Percentiles rank a stretch among this genome's conserved stretches.
Evolutionary conservation across 2,888 invertebrate genomes (phyloP).

Genomic region (Athalia rosae): DNA sequence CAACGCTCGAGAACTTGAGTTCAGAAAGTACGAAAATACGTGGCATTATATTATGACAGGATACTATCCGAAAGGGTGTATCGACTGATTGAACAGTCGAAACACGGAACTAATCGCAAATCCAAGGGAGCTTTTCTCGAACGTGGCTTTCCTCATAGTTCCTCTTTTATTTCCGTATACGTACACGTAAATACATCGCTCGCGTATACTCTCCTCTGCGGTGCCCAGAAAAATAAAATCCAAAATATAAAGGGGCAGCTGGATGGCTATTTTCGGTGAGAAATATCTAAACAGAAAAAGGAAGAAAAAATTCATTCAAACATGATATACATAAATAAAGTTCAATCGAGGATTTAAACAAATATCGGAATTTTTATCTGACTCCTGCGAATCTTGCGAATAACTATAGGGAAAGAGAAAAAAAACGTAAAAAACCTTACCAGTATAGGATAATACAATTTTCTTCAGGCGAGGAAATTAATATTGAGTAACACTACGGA

Average conservation of each 20-base stretch:
- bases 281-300: not conserved
- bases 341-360: not conserved
- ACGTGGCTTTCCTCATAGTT: not conserved
- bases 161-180: not conserved
- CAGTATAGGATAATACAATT: not conserved
- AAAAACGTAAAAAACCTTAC: not conserved
- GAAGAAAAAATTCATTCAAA: not conserved
- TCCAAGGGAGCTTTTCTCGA: slow-evolving; percentile 2
- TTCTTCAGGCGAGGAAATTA: not conserved
- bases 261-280: not conserved
- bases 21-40: not conserved
- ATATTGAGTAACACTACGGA: slow-evolving; percentile 36
- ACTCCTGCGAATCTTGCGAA: too few relatives aligned
- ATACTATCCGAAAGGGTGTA: not conserved
- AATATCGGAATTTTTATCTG: too few relatives aligned
- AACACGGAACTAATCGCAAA: slow-evolving; percentile 9
- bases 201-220: too few relatives aligned
- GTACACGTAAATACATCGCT: not conserved
- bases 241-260: not conserved
- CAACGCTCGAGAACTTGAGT: not conserved
- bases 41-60: not conserved
- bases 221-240: too few relatives aligned
- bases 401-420: too few relatives aligned
- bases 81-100: slow-evolving; percentile 18
- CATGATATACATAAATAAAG: not conserved